Evolutionary conservation across 2,797 vertebrate genomes (phyloP).

Genomic region (Fistularia commersonii): DNA sequence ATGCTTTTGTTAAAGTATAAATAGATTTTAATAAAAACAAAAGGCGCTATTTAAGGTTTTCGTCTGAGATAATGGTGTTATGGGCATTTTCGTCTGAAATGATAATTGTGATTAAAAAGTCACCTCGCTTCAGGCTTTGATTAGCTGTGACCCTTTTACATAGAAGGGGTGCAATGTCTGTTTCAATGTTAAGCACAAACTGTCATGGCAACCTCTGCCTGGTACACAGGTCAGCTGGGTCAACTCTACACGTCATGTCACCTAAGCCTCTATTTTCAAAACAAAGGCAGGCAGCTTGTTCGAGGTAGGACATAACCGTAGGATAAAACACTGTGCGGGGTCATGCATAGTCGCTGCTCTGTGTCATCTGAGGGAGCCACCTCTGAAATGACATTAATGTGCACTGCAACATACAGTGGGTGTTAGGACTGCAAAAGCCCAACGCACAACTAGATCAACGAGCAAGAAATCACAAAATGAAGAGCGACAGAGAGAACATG

Average conservation of each 20-base stretch:
- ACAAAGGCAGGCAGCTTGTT: conserved; percentile 28
- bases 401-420: no score
- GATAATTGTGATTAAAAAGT: no score
- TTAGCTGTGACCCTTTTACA: conserved; percentile 15
- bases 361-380: conserved; percentile 3
- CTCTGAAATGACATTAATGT: background rate
- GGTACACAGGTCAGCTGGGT: conserved; percentile 8
- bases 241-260: conserved; percentile 16
- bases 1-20: no score
- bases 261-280: conserved; percentile 37
- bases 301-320: conserved; percentile 32
- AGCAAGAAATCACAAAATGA: no score
- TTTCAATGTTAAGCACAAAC: background rate
- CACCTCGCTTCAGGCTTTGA: conserved; percentile 3
- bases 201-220: conserved; percentile 1
- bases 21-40: background rate
- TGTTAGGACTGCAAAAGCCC: no score
- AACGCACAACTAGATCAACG: no score
- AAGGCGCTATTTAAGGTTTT: background rate
- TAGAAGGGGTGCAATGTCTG: background rate
- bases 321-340: conserved; percentile 26
- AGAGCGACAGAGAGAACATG: no score
- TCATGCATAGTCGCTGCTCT: conserved; percentile 13
- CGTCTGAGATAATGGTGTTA: no score
- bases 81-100: no score